A percentile compares a stretch with the other conserved stretches of the same genome.
These are phyloP conservation scores for Hybos culiciformis DNA, from an alignment of 2,888 invertebrate species.

Conservation along the genomic window DNA sequence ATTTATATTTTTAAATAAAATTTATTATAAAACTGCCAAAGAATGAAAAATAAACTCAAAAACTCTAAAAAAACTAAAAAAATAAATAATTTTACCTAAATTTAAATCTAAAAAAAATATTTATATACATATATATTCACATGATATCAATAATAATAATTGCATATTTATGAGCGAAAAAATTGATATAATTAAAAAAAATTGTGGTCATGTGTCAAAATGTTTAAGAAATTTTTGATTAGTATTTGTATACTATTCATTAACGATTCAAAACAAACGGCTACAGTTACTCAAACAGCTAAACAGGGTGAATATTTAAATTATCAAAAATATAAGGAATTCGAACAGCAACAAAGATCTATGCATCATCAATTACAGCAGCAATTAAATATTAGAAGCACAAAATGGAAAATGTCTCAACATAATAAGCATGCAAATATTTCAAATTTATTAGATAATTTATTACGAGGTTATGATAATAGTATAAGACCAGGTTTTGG, in stretches of 20 bases:
- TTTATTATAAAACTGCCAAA: too few relatives aligned
- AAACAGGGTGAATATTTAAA: not conserved
- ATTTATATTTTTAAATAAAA: too few relatives aligned
- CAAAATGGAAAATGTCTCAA: slow-evolving; percentile 32
- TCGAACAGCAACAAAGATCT: not conserved
- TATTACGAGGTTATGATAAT: slow-evolving; percentile 66
- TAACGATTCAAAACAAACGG: not conserved
- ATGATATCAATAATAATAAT: not conserved
- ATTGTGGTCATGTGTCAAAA: slow-evolving; percentile 1
- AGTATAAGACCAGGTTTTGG: slow-evolving; percentile 67
- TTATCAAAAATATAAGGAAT: not conserved
- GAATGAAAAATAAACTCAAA: too few relatives aligned
- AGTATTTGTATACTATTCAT: not conserved
- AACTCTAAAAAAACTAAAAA: too few relatives aligned
- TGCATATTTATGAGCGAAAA: not conserved
- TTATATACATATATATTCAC: too few relatives aligned
- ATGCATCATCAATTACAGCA: not conserved
- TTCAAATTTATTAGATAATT: slow-evolving; percentile 56
- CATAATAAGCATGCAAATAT: slow-evolving; percentile 60
- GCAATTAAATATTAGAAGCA: not conserved
- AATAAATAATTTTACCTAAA: too few relatives aligned
- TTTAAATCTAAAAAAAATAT: too few relatives aligned
- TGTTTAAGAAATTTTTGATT: slow-evolving; percentile 1
- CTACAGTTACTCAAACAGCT: not conserved
- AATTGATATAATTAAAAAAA: not conserved